Percentiles rank a stretch among this genome's conserved stretches.
Conservation (phyloP, 2,797 vertebrate species). For the Coregonus ussuriensis region DNA sequence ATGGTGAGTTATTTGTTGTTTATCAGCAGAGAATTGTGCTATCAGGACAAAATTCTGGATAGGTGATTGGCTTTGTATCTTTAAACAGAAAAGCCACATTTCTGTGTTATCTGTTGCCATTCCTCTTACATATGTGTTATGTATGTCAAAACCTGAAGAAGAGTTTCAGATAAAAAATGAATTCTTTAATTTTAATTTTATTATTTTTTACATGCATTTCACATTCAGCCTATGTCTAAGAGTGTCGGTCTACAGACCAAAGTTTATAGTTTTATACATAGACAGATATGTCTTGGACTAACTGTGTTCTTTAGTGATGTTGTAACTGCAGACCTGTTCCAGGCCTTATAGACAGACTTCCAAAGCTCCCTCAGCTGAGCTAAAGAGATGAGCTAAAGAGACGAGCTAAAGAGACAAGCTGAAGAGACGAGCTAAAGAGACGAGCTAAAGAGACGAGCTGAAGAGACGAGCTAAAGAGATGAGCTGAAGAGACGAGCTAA, state of each 20-base stretch:
- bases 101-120: constrained; percentile 38
- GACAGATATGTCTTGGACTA: not conserved
- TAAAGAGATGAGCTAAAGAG: too few species aligned
- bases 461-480: too few species aligned
- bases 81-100: constrained; percentile 32
- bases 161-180: too few species aligned
- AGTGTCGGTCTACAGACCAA: not conserved
- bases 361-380: too few species aligned
- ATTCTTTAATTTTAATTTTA: not conserved
- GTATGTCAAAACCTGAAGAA: constrained; percentile 16
- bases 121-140: constrained; percentile 25
- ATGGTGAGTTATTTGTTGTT: too few species aligned
- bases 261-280: not conserved
- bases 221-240: not conserved
- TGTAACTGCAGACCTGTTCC: not conserved
- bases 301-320: not conserved
- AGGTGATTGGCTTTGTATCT: not conserved
- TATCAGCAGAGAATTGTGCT: too few species aligned
- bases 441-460: too few species aligned
- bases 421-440: too few species aligned
- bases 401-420: constrained; percentile 23
- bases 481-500: too few species aligned
- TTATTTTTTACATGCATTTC: not conserved
- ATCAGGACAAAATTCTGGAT: too few species aligned
- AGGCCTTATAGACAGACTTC: too few species aligned